These are phyloP conservation scores for Tortrix viridana DNA, from an alignment of 2,888 invertebrate genomes.

Conservation along the genomic window DNA sequence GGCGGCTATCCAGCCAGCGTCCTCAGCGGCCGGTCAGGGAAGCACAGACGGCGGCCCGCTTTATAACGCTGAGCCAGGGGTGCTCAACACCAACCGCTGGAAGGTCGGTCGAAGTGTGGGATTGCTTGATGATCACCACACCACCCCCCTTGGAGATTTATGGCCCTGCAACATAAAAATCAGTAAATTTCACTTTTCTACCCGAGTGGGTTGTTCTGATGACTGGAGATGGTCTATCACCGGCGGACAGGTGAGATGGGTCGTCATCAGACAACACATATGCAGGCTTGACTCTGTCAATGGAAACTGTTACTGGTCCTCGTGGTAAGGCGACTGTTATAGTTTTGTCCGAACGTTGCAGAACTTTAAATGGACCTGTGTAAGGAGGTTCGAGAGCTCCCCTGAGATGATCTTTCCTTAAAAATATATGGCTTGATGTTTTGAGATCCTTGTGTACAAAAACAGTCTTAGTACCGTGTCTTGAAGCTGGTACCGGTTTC, in stretches of 20 bases:
- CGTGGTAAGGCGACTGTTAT: background rate
- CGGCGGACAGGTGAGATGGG: background rate
- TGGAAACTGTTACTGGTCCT: slow-evolving; percentile 19
- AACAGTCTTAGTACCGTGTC: slow-evolving; percentile 5
- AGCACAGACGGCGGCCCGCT: too few species aligned
- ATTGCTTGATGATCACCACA: too few species aligned
- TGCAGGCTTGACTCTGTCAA: slow-evolving; percentile 11
- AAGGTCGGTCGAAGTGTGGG: too few species aligned
- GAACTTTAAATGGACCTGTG: slow-evolving; percentile 6
- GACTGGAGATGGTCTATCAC: too few species aligned
- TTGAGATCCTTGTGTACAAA: slow-evolving; percentile 8
- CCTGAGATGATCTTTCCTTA: slow-evolving; percentile 2
- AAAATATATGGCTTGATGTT: slow-evolving; percentile 7
- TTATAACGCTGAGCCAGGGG: too few species aligned
- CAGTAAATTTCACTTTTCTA: too few species aligned
- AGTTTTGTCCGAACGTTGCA: slow-evolving; percentile 5
- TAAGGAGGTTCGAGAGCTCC: slow-evolving; percentile 13
- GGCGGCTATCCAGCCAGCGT: too few species aligned
- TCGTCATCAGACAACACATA: slow-evolving; percentile 1
- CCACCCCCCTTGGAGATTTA: too few species aligned
- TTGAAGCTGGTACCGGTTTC: slow-evolving; percentile 4
- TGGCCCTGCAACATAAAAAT: too few species aligned
- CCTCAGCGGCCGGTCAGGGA: too few species aligned
- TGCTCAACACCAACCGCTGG: too few species aligned
- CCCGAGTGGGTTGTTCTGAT: too few species aligned